Evolutionary conservation across 2,797 vertebrate species (phyloP), one percentile per base, ranked within the genome.

Genomic region (Esox masquinongy): DNA sequence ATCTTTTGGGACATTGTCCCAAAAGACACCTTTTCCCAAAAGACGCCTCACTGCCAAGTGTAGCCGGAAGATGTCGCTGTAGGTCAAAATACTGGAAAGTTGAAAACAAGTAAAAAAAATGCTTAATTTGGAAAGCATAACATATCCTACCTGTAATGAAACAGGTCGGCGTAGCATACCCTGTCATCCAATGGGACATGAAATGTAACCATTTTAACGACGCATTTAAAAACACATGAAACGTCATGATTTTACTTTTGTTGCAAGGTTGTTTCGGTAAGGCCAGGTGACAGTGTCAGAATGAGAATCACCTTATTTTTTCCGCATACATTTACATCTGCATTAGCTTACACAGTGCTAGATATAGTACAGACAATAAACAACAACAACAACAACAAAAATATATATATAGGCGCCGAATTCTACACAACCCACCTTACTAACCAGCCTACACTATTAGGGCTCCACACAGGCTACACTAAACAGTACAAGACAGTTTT

Each of bases 51-150:
- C 12, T 15, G 4, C 47, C 24, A 16, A 4, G 15, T 7, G 15
- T 49, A 31, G 72, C 17, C 89, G 74, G 78, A 76, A 64, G 84
- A 75, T 49, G 89, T 81, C 86, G 53, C 86, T 90, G 79, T 81
- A 83, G 64, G 26, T 71, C 50, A 51, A 71, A 53, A 39, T n/a
- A 72, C 17, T 2, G 71, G 24, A 16, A 70, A 1, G n/a, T 83
- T 47, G 43, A 47, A 11, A 88, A 87, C 87, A 89, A 73, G 80
- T 87, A 22, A 3, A 61, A 61, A 61, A 9, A 59, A n/a, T 1
- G 11, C 11, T 61, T 61, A 1, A 56, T 22, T 56, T 56, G 53
- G 6, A 22, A 56, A 56, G n/a, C 53, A 2, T n/a, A 11, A 5
- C 2, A 39, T 39, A 56, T n/a, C 17, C 17, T 56, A 9, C 53